phyloP scores from a whole-genome alignment of 35 echinoderm and acorn worm genomes.

The Lytechinus pictus region DNA sequence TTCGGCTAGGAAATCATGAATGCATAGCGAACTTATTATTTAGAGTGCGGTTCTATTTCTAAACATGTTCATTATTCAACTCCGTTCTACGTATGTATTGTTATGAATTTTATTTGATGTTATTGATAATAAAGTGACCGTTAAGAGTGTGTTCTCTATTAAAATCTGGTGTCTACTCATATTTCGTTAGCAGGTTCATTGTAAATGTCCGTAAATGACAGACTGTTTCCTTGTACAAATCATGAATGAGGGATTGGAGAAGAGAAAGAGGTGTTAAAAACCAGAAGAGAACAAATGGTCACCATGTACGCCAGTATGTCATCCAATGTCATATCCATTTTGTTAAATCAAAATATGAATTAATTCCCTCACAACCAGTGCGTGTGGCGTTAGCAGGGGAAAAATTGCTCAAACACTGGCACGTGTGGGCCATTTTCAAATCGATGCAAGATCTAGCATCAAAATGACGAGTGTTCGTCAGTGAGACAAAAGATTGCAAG shows the following conservation, averaged over 20 bases:
- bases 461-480: neutral
- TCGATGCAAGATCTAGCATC: slow-evolving; percentile 33
- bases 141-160: neutral
- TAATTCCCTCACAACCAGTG: neutral
- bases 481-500: neutral
- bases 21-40: neutral
- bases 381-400: neutral
- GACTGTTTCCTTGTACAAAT: neutral
- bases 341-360: slow-evolving; percentile 10
- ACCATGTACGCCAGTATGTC: neutral
- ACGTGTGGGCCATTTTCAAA: slow-evolving; percentile 29
- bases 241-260: neutral
- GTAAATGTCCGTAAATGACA: neutral
- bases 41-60: neutral
- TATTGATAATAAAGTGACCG: no score
- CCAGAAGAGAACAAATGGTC: neutral
- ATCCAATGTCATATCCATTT: neutral
- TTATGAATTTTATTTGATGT: neutral
- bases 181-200: neutral
- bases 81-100: neutral
- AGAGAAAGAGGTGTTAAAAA: neutral
- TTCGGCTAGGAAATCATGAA: neutral
- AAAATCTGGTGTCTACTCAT: neutral
- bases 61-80: neutral
- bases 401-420: neutral